Percentiles rank a stretch among this genome's conserved stretches.
phyloP scores from a whole-genome alignment of 1,140 invertebrate genomes.

The Phocides pigmalion region DNA sequence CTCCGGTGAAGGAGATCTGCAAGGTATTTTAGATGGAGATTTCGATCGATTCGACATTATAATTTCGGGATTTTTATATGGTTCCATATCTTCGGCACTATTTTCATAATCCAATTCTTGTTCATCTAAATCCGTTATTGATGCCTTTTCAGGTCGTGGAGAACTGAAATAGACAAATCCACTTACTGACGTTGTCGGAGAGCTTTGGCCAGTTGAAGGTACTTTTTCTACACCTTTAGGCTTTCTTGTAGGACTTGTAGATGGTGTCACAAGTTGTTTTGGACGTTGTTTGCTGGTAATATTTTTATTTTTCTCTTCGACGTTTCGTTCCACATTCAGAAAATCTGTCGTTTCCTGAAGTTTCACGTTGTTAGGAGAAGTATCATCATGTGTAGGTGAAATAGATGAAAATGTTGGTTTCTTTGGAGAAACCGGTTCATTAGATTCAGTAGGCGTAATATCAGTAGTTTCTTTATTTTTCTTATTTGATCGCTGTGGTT shows the following conservation, averaged over 20 bases:
- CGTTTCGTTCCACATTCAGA: constrained; percentile 49
- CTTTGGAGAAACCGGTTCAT: neutral
- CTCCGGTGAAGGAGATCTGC: constrained; percentile 70
- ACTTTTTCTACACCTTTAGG: constrained; percentile 61
- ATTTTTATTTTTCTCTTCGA: constrained; percentile 59
- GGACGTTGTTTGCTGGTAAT: constrained; percentile 49
- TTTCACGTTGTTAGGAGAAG: constrained; percentile 46
- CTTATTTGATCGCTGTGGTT: constrained; percentile 2
- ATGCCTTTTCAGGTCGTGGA: constrained; percentile 51
- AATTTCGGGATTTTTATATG: constrained; percentile 35
- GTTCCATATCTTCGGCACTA: constrained; percentile 32
- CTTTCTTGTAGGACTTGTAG: constrained; percentile 74
- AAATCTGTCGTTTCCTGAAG: constrained; percentile 51
- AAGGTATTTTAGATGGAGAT: constrained; percentile 70
- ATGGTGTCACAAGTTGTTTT: constrained; percentile 69
- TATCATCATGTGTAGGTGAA: constrained; percentile 15
- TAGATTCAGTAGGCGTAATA: neutral
- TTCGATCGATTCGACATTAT: constrained; percentile 49
- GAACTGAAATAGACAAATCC: constrained; percentile 78
- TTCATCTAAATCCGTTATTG: constrained; percentile 73
- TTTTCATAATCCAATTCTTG: constrained; percentile 43
- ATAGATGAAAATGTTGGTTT: constrained; percentile 1
- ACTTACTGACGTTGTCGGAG: constrained; percentile 81
- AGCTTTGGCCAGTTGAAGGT: constrained; percentile 74
- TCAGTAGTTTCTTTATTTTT: constrained; percentile 11